These are phyloP conservation scores for Ypsolopha sequella DNA, from an alignment of 2,888 invertebrate genomes.

Conservation along the genomic window DNA sequence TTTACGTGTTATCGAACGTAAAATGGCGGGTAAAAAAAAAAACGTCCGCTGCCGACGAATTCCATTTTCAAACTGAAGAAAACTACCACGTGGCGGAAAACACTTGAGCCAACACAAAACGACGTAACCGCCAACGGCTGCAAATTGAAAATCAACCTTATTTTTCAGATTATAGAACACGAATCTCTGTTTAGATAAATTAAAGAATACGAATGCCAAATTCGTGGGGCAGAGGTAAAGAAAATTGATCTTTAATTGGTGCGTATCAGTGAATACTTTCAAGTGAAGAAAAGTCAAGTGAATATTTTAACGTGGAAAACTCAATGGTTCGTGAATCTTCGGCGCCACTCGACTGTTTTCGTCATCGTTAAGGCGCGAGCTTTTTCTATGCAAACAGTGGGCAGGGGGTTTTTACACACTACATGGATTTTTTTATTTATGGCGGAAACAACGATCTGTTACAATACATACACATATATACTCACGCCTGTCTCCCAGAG, in stretches of 20 bases:
- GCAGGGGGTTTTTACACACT: neutral
- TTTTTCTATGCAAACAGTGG: slow-evolving; percentile 1
- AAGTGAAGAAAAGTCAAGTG: neutral
- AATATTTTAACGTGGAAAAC: neutral
- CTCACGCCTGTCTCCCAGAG: too few relatives aligned
- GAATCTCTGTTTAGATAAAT: neutral
- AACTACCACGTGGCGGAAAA: slow-evolving; percentile 38
- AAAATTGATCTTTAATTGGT: neutral
- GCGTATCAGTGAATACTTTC: neutral
- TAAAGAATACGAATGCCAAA: neutral
- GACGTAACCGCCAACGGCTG: slow-evolving; percentile 8
- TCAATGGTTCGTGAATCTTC: neutral
- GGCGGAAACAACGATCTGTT: neutral
- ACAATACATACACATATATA: too few relatives aligned
- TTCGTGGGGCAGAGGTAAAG: neutral
- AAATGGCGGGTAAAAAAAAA: neutral
- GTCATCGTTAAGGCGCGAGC: slow-evolving; percentile 4
- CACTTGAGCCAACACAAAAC: slow-evolving; percentile 14
- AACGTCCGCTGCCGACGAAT: slow-evolving; percentile 2
- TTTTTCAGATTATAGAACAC: neutral
- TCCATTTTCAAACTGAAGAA: slow-evolving; percentile 44
- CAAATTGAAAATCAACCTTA: neutral
- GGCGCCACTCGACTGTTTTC: neutral
- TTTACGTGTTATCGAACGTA: too few relatives aligned
- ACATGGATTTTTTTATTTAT: neutral